Evolutionary conservation across 1,140 invertebrate genomes (phyloP), one percentile per base, ranked within the genome.

Genomic region (Pseudomyrmex gracilis): DNA sequence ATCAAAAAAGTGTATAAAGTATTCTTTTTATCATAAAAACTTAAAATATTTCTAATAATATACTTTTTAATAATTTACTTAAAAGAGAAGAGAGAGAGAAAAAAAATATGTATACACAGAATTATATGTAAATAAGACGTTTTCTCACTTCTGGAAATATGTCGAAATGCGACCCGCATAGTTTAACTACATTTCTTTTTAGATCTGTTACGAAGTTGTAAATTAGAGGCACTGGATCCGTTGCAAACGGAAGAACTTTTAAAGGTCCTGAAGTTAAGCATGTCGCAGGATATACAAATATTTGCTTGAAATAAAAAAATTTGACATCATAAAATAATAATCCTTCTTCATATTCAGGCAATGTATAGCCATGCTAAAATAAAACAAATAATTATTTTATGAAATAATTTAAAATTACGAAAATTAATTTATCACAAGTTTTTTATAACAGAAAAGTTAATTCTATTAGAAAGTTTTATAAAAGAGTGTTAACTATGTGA

Each of bases 351-450:
- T 66, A 85, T 71, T 93, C 90, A 47, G 93, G 93, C 17, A 94
- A 77, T 20, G 88, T 78, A 80, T 93, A 94, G 10, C 93, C 93
- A 78, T 94, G 91, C 93, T 94, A 55, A 73, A 91, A 80, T 17
- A 55, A 68, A 5, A 57, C 5, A 53, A 73, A 34, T 58, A 58
- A 8, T 7, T 68, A 15, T 57, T 15, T 15, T 17, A 34, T 2
- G 57, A 47, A 53, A 0, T 49, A 34, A 5, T 34, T 34, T 34
- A 2, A 34, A 34, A 34, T 34, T 34, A 34, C 34, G 0, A 34
- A 34, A 34, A 34, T 34, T 34, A 34, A 34, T 34, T 34, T 34
- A 34, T n/a, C 24, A 55, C 22, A 58, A 20, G 22, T 51, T 43
- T 43, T 45, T 13, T 20, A 34, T 34, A 34, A 34, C 7, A 34